These are phyloP conservation scores for Poeciliopsis retropinna DNA, from an alignment of 2,113 vertebrate species.

Conservation along the genomic window DNA sequence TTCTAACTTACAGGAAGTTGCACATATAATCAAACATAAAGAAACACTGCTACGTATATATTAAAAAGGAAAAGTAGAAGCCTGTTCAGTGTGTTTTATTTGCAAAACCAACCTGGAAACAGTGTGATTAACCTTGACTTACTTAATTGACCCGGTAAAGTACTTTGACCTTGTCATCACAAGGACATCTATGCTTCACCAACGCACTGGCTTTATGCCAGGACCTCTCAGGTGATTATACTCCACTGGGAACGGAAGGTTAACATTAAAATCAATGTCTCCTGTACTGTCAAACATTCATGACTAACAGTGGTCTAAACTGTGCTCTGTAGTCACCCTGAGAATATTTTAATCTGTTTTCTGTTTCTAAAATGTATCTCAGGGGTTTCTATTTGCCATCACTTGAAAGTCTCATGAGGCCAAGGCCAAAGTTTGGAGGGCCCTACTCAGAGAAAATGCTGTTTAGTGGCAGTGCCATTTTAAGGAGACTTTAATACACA, in stretches of 20 bases:
- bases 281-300: slow-evolving; percentile 1
- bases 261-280: slow-evolving; percentile 3
- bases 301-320: neutral
- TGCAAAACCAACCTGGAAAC: neutral
- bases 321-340: neutral
- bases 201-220: slow-evolving; percentile 23
- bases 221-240: slow-evolving; percentile 13
- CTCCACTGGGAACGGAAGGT: slow-evolving; percentile 11
- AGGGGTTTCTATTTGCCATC: slow-evolving; percentile 14
- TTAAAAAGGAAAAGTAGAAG: neutral
- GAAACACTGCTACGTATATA: too few species aligned
- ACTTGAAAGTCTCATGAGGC: slow-evolving; percentile 21
- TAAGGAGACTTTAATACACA: slow-evolving; percentile 12
- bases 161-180: slow-evolving; percentile 21
- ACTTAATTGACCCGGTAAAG: slow-evolving; percentile 22
- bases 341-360: slow-evolving; percentile 7
- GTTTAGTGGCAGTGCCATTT: slow-evolving; percentile 46
- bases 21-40: neutral
- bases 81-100: neutral
- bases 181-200: slow-evolving; percentile 18
- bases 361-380: slow-evolving; percentile 6
- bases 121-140: slow-evolving; percentile 1
- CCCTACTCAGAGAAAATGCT: slow-evolving; percentile 40
- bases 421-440: slow-evolving; percentile 29
- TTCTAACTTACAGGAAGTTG: neutral